Base-by-base conservation (phyloP, 2,888 invertebrate species). In the Ophion ellenae region DNA sequence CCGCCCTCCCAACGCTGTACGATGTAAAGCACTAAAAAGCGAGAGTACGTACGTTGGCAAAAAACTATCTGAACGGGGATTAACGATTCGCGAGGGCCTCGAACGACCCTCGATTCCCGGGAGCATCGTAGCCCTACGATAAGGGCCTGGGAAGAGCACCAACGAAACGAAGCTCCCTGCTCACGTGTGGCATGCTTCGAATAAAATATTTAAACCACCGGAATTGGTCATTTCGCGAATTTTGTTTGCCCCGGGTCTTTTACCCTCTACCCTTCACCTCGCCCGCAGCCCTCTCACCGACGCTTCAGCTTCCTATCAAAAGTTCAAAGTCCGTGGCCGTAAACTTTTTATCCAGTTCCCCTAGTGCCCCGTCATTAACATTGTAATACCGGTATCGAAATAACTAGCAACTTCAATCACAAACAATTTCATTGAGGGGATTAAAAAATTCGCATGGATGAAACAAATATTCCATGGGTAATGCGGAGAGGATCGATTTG, bases 81-180 rank as follows among this genome's bases (percentile, higher is more conserved):
- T 73, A 59, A 57, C 61, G 59, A 40, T 74, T 75, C 61, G 61
- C n/a, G 45, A 75, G 63, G 20, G 14, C 53, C 53, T 61, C 61
- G 57, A 73, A 32, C 20, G 61, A 64, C 40, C 76, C 74, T 81
- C 66, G 71, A 61, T 61, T 61, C 61, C 61, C 61, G 24, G 20
- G 61, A 61, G 61, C 17, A 53, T 53, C 53, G 17, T 53, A 53
- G 53, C 17, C 14, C 53, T 17, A 53, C 53, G 53, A 53, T 53
- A 53, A 53, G 53, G 17, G 53, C 17, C 53, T 11, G 17, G 20
- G 20, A 61, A 61, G 61, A 10, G 61, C 61, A 24, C 61, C 61
- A 24, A 10, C 11, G 24, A 61, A 61, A 61, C 61, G 61, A 61
- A 24, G 61, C 20, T 61, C 61, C 20, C 24, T 61, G 3, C 61